phyloP scores from a whole-genome alignment of 1,140 invertebrate genomes.

The Aphidius gifuensis region DNA sequence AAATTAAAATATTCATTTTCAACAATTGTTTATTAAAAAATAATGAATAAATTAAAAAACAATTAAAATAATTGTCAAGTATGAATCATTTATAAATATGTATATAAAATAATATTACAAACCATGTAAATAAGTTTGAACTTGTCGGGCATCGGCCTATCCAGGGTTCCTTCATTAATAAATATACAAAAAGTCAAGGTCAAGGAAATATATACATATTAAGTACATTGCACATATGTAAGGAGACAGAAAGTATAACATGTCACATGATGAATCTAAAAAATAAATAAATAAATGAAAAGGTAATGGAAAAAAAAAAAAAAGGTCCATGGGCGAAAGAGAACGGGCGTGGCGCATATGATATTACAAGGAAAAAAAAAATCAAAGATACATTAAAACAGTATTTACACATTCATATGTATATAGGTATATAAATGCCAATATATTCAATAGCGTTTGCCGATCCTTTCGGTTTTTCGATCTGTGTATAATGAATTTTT shows the following conservation, averaged over 20 bases:
- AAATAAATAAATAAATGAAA: not conserved
- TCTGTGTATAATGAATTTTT: not conserved
- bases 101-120: too few relatives aligned
- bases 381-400: not conserved
- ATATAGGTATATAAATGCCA: not conserved
- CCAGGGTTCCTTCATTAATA: slow-evolving; percentile 11
- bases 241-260: not conserved
- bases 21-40: too few relatives aligned
- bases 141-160: slow-evolving; percentile 13
- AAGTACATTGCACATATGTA: not conserved
- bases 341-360: slow-evolving; percentile 16
- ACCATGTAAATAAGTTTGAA: too few relatives aligned
- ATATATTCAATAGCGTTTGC: not conserved
- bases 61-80: too few relatives aligned
- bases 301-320: not conserved
- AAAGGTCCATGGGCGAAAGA: slow-evolving; percentile 4
- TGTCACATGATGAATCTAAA: not conserved
- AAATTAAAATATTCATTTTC: too few relatives aligned
- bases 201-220: not conserved
- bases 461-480: slow-evolving; percentile 14
- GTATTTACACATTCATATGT: slow-evolving; percentile 3
- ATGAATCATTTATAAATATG: too few relatives aligned
- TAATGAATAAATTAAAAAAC: too few relatives aligned
- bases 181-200: slow-evolving; percentile 21
- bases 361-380: slow-evolving; percentile 9